Conservation (phyloP, 2,113 vertebrate genomes). For the Tenebrosternarchus preto region DNA sequence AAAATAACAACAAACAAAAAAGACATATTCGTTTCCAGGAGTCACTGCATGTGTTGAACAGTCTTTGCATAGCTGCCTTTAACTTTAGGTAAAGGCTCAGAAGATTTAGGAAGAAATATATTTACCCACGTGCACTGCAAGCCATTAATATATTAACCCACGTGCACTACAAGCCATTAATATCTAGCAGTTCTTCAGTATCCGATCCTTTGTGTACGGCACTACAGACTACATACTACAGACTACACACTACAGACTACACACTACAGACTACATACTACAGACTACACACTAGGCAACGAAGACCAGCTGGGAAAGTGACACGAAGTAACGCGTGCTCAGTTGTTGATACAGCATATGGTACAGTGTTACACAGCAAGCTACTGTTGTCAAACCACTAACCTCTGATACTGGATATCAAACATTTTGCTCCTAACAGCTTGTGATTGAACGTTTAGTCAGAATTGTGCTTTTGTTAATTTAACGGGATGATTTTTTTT, state of each 20-base stretch:
- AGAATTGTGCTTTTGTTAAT: neutral
- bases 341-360: slow-evolving; percentile 10
- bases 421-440: neutral
- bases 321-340: neutral
- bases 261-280: too few relatives aligned
- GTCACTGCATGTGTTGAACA: neutral
- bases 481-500: neutral
- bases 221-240: neutral
- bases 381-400: neutral
- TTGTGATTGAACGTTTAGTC: neutral
- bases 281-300: neutral
- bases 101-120: neutral
- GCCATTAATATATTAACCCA: neutral
- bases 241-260: too few relatives aligned
- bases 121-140: neutral
- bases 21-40: neutral
- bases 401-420: slow-evolving; percentile 1
- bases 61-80: neutral
- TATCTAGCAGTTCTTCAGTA: neutral
- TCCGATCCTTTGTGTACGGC: neutral
- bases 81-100: neutral
- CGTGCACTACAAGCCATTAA: neutral
- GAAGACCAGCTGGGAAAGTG: neutral
- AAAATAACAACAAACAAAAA: neutral
- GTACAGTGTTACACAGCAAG: slow-evolving; percentile 16